Conservation (phyloP, 23 tunicate species). For the Trididemnum clinides region DNA sequence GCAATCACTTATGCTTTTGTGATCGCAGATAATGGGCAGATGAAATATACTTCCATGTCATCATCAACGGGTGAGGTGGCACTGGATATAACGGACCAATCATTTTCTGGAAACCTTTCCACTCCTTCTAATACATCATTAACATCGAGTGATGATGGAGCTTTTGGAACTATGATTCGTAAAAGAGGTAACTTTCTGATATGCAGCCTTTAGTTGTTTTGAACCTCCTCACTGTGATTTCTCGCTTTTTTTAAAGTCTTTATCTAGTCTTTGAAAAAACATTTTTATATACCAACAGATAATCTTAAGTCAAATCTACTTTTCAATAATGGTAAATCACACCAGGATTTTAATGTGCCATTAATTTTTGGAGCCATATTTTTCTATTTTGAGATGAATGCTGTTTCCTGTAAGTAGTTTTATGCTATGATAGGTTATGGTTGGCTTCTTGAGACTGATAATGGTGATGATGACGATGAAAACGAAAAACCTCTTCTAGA, state of each 20-base stretch:
- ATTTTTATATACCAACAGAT: no score
- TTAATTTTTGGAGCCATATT: no score
- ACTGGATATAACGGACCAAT: no score
- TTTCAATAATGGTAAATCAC: no score
- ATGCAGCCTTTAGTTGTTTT: no score
- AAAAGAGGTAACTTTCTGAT: slow-evolving; percentile 47
- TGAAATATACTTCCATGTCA: neutral
- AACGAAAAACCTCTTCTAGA: slow-evolving; percentile 82
- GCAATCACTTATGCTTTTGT: no score
- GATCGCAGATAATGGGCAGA: neutral
- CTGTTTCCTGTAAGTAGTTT: neutral
- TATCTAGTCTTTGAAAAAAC: no score
- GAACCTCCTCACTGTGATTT: neutral
- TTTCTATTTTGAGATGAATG: neutral
- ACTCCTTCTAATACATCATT: neutral
- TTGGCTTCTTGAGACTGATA: slow-evolving; percentile 94
- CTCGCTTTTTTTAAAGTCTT: neutral
- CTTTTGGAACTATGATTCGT: slow-evolving; percentile 48
- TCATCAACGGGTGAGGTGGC: no score
- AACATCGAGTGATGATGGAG: slow-evolving; percentile 21
- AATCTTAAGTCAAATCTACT: neutral
- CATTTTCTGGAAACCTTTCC: neutral
- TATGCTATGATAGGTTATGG: slow-evolving; percentile 63
- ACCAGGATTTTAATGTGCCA: no score
- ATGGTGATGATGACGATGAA: slow-evolving; percentile 43